phyloP scores from a whole-genome alignment of 2,797 vertebrate species.

The Falco naumanni region DNA sequence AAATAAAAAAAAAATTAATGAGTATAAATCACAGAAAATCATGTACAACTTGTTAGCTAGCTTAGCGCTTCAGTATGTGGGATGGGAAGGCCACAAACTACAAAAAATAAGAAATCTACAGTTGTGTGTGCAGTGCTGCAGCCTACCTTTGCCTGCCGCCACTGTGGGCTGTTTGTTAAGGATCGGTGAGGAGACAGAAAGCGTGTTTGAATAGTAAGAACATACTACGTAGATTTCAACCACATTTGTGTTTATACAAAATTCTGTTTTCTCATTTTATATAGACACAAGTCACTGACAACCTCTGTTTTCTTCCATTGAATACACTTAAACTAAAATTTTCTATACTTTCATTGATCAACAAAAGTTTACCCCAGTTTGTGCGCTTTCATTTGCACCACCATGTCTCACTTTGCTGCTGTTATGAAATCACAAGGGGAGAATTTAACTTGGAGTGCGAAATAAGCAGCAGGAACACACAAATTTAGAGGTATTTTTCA shows the following conservation, averaged over 20 bases:
- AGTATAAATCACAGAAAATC: not conserved
- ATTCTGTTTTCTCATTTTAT: not conserved
- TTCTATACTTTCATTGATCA: not conserved
- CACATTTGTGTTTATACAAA: not conserved
- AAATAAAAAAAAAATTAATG: not conserved
- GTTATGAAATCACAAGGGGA: not conserved
- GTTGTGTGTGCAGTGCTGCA: not conserved
- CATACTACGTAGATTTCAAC: not conserved
- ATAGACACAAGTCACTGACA: not conserved
- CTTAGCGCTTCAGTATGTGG: not conserved
- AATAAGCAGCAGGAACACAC: not conserved
- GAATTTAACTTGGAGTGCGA: not conserved
- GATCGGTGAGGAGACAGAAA: not conserved
- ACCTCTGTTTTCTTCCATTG: fast-evolving
- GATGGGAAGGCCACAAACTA: not conserved
- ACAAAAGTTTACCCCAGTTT: not conserved
- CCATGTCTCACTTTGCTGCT: not conserved
- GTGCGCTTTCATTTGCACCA: not conserved
- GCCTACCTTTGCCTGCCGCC: not conserved
- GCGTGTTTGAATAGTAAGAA: not conserved
- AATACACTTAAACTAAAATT: not conserved
- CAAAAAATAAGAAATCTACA: not conserved
- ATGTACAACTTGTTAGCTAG: not conserved
- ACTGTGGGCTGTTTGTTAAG: not conserved
- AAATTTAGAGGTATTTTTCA: not conserved